phyloP scores from a whole-genome alignment of 2,797 vertebrate species.

The Phalanger gymnotis region DNA sequence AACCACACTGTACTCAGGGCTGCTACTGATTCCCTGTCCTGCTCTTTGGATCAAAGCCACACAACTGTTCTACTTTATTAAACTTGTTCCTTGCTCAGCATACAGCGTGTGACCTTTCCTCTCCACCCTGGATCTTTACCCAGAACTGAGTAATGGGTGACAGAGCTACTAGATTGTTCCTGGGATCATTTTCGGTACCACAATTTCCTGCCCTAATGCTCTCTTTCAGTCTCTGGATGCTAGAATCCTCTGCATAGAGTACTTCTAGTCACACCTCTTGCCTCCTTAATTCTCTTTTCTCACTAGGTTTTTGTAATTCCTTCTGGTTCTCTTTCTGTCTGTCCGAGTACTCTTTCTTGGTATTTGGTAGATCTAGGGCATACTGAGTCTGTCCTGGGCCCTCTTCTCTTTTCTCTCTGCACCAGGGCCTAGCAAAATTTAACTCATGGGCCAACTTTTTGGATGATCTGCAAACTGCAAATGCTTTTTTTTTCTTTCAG shows the following conservation, averaged over 20 bases:
- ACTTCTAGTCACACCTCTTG: not conserved
- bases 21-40: not conserved
- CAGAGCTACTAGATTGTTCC: not conserved
- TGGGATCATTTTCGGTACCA: not conserved
- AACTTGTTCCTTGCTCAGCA: not conserved
- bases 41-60: not conserved
- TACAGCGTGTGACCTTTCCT: not conserved
- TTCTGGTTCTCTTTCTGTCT: not conserved
- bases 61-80: not conserved
- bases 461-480: not conserved
- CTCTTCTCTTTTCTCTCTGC: not conserved
- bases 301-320: not conserved
- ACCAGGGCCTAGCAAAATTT: not conserved
- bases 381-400: not conserved
- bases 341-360: no score
- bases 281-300: no score
- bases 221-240: not conserved
- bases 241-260: not conserved
- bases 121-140: not conserved
- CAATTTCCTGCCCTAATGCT: not conserved
- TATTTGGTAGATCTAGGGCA: not conserved
- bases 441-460: not conserved
- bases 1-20: not conserved
- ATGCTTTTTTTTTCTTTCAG: no score
- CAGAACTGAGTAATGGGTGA: no score